These are phyloP conservation scores for Toxonevra muliebris DNA, from an alignment of 2,888 invertebrate genomes.

Conservation along the genomic window DNA sequence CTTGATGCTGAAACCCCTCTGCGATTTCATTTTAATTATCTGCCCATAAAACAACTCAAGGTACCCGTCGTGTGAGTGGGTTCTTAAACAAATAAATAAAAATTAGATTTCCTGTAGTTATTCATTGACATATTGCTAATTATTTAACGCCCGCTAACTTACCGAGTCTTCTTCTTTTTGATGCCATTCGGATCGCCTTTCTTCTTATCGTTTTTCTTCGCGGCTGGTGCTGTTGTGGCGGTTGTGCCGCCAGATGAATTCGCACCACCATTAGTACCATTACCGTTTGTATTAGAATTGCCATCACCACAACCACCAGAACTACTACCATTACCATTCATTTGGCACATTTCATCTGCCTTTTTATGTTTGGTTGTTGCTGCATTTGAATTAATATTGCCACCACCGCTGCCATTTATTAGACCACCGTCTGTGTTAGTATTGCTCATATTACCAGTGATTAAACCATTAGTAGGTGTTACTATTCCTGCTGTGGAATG, in stretches of 20 bases:
- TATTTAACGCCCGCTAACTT: slow-evolving; percentile 44
- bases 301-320: slow-evolving; percentile 34
- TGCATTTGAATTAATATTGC: slow-evolving; percentile 31
- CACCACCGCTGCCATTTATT: slow-evolving; percentile 23
- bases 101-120: slow-evolving; percentile 56
- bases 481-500: slow-evolving; percentile 41
- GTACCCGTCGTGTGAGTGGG: slow-evolving; percentile 14
- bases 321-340: slow-evolving; percentile 26
- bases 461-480: slow-evolving; percentile 41
- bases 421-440: slow-evolving; percentile 31
- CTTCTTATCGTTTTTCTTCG: slow-evolving; percentile 81
- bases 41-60: neutral
- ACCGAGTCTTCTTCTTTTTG: slow-evolving; percentile 94
- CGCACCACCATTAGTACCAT: slow-evolving; percentile 22
- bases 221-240: slow-evolving; percentile 58
- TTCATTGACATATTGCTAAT: slow-evolving; percentile 14
- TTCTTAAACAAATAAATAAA: slow-evolving; percentile 41
- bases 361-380: slow-evolving; percentile 48
- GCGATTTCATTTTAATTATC: too few relatives aligned
- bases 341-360: slow-evolving; percentile 50
- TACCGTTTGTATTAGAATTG: slow-evolving; percentile 30
- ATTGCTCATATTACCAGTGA: slow-evolving; percentile 36
- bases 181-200: slow-evolving; percentile 86
- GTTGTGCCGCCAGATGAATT: slow-evolving; percentile 16
- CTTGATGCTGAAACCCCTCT: too few relatives aligned